Percentiles rank a stretch among this genome's conserved stretches.
Evolutionary conservation across 2,797 vertebrate genomes (phyloP).

Genomic region (Sebastolobus alascanus): DNA sequence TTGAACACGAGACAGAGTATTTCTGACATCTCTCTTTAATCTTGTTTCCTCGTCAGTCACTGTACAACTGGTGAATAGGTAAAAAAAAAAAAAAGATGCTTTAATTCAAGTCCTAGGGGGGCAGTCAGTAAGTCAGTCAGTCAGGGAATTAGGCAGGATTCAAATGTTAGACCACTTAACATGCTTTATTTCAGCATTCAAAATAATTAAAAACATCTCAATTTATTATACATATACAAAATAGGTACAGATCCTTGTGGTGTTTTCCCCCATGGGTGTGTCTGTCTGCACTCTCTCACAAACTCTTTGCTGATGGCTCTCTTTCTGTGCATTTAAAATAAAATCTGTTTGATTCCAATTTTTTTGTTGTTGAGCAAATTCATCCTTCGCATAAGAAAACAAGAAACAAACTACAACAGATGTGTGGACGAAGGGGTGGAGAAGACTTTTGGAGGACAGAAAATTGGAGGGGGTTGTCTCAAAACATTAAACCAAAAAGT

Average conservation of each 20-base stretch:
- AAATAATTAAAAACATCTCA: slow-evolving; percentile 99
- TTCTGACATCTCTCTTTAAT: slow-evolving; percentile 21
- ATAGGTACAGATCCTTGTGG: slow-evolving; percentile 94
- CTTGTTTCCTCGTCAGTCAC: slow-evolving; percentile 20
- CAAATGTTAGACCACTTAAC: slow-evolving; percentile 94
- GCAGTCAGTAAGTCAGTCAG: slow-evolving; percentile 65
- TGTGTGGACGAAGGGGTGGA: slow-evolving; percentile 9
- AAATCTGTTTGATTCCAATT: slow-evolving; percentile 63
- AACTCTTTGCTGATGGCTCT: slow-evolving; percentile 64
- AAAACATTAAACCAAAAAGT: slow-evolving; percentile 39
- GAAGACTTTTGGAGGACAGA: slow-evolving; percentile 29
- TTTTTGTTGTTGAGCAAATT: slow-evolving; percentile 47
- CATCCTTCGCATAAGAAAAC: slow-evolving; percentile 60
- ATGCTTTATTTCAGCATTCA: slow-evolving; percentile 99
- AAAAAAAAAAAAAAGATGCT: not conserved
- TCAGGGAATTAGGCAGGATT: slow-evolving; percentile 78
- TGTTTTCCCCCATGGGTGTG: slow-evolving; percentile 83
- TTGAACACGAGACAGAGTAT: slow-evolving; percentile 4
- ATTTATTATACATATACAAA: slow-evolving; percentile 99
- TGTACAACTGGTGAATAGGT: slow-evolving; percentile 12
- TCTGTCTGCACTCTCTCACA: slow-evolving; percentile 84
- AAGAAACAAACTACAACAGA: slow-evolving; percentile 69
- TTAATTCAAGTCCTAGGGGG: slow-evolving; percentile 20
- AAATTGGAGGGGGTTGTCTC: slow-evolving; percentile 7
- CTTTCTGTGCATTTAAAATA: slow-evolving; percentile 56